Base-by-base conservation (phyloP, 2,113 vertebrate species). In the Vulpes ferrilata region DNA sequence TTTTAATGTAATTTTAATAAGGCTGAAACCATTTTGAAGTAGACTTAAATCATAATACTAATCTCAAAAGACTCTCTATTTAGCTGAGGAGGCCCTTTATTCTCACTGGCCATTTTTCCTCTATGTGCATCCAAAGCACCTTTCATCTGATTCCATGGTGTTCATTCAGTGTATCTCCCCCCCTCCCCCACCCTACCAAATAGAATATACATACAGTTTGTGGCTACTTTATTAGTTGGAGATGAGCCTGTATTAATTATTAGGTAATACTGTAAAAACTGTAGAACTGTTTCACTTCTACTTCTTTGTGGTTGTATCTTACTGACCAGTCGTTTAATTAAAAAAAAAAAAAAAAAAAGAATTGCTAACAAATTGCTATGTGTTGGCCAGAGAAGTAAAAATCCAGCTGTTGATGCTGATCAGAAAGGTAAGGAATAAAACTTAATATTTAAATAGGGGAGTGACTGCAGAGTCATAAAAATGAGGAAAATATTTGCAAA, bases 1-100 rank as follows among this genome's bases (percentile, higher is more conserved):
- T 98, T 98, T 97, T 97, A 98, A 97, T 98, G 98, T 97, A 48
- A 98, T 98, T 98, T 98, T 98, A 98, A 97, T 98, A 98, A 97
- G 96, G 96, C 94, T 95, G 96, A 98, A 98, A 95, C 91, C 80
- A 93, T 98, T 98, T 91, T 98, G 87, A 98, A 98, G 95, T 92
- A 94, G 95, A 95, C 93, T 98, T 93, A 95, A 98, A 97, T 98
- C 97, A 96, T 96, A 96, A 93, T 27, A 74, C 97, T 93, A 91
- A 97, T 98, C 96, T 98, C 96, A 69, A 78, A 98, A 98, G 96
- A 96, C 92, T 84, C 57, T 80, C 32, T 96, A 16, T 97, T 98
- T 91, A 97, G 96, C 87, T 82, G 57, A 93, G 97, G 96, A 96
- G 9, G 43, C 16, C 88, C 73, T 98, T 96, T 88, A 35, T 88